Conservation (phyloP, 2,888 invertebrate species). For the Pheosia gnoma region DNA sequence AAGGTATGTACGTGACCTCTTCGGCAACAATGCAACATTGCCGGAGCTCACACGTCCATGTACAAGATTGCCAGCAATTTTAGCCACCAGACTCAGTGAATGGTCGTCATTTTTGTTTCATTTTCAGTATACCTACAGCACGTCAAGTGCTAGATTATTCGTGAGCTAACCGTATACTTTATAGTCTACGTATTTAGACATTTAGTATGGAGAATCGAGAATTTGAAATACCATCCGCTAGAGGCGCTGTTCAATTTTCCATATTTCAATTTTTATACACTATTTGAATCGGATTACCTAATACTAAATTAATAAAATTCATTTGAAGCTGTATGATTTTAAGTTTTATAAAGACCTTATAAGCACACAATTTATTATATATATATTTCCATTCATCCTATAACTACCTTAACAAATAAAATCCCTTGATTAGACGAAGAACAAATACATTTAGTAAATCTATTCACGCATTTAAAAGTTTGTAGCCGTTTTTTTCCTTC, state of each 20-base stretch:
- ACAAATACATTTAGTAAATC: constrained; percentile 46
- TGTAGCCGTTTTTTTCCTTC: constrained; percentile 45
- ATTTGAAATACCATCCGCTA: too few species aligned
- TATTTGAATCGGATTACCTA: too few species aligned
- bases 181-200: too few species aligned
- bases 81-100: background rate
- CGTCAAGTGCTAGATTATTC: background rate
- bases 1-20: constrained; percentile 49
- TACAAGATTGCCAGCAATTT: constrained; percentile 21
- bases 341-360: too few species aligned
- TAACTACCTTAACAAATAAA: background rate
- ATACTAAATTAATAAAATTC: too few species aligned
- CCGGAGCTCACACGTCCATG: constrained; percentile 25
- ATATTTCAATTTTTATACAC: too few species aligned
- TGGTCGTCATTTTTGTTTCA: background rate
- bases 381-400: background rate
- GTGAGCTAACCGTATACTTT: too few species aligned
- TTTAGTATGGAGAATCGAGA: too few species aligned
- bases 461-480: constrained; percentile 53
- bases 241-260: too few species aligned
- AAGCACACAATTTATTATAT: too few species aligned
- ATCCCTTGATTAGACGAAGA: constrained; percentile 27
- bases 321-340: too few species aligned
- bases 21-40: constrained; percentile 16
- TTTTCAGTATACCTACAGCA: too few species aligned